Percentiles rank a stretch among this genome's conserved stretches.
Conservation (phyloP, 2,113 vertebrate species). For the Hiodon alosoides region DNA sequence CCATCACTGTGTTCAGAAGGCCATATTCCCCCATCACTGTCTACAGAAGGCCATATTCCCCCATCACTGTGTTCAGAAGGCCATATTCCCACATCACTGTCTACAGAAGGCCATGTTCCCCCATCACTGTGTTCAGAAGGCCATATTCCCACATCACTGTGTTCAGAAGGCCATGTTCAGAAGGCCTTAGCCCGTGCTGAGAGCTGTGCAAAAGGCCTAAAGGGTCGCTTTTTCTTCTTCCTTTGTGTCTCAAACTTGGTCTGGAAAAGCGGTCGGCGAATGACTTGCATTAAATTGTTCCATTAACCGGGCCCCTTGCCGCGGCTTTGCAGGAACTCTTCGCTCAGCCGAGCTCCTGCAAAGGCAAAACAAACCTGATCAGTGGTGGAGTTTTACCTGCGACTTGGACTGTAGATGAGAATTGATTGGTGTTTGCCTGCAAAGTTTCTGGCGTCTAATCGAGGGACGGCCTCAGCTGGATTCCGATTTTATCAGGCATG, state of each 20-base stretch:
- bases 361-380: constrained; percentile 26
- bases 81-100: too few species aligned
- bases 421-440: constrained; percentile 51
- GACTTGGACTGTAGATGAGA: constrained; percentile 41
- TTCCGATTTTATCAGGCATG: constrained; percentile 50
- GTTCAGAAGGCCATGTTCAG: too few species aligned
- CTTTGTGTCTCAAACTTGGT: not conserved
- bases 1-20: too few species aligned
- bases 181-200: too few species aligned
- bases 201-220: too few species aligned
- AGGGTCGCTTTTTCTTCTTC: too few species aligned
- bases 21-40: too few species aligned
- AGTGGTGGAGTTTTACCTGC: constrained; percentile 42
- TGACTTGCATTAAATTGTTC: not conserved
- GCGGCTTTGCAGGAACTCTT: constrained; percentile 13
- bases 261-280: not conserved
- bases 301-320: not conserved
- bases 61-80: too few species aligned
- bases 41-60: too few species aligned
- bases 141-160: too few species aligned
- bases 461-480: constrained; percentile 38
- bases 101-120: too few species aligned
- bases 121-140: too few species aligned
- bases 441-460: constrained; percentile 29
- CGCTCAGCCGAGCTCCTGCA: constrained; percentile 16